These are phyloP conservation scores for Tiliacea aurago DNA, from an alignment of 2,888 invertebrate genomes.

Conservation along the genomic window DNA sequence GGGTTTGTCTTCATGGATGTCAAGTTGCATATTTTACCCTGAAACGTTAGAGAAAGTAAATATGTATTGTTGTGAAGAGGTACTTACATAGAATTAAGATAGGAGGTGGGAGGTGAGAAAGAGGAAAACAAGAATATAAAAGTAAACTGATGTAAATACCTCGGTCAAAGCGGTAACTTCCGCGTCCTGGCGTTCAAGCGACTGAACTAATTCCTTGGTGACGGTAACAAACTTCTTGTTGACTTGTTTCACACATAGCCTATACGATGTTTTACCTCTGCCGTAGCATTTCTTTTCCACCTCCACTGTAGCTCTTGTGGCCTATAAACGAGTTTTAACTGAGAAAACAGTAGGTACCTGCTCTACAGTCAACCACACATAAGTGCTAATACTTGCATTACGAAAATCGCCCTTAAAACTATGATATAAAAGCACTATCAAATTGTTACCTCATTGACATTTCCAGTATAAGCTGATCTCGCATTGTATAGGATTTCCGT, in stretches of 20 bases:
- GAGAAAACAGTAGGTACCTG: neutral
- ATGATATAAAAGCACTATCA: neutral
- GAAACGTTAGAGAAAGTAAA: conserved; percentile 37
- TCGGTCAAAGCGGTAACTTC: conserved; percentile 73
- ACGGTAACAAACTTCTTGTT: conserved; percentile 72
- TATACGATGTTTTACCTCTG: conserved; percentile 67
- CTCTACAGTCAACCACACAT: neutral
- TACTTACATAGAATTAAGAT: neutral
- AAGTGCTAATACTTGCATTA: neutral
- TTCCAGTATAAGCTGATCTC: too few relatives aligned
- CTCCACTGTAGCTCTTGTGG: conserved; percentile 71
- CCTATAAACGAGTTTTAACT: conserved; percentile 64
- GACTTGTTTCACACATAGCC: conserved; percentile 74
- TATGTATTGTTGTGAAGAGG: neutral
- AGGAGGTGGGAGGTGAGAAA: neutral
- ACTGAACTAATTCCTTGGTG: conserved; percentile 74
- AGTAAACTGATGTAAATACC: conserved; percentile 43
- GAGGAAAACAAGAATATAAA: neutral
- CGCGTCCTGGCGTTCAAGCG: conserved; percentile 71
- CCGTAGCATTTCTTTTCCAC: conserved; percentile 71
- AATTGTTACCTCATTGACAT: neutral
- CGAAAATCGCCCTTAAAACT: neutral
- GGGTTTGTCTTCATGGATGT: conserved; percentile 76
- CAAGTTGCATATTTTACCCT: conserved; percentile 77
- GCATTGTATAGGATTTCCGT: too few relatives aligned